Percentiles rank a stretch among this genome's conserved stretches.
Conservation (phyloP, 2,888 invertebrate genomes). For the Torymus tubicola region DNA sequence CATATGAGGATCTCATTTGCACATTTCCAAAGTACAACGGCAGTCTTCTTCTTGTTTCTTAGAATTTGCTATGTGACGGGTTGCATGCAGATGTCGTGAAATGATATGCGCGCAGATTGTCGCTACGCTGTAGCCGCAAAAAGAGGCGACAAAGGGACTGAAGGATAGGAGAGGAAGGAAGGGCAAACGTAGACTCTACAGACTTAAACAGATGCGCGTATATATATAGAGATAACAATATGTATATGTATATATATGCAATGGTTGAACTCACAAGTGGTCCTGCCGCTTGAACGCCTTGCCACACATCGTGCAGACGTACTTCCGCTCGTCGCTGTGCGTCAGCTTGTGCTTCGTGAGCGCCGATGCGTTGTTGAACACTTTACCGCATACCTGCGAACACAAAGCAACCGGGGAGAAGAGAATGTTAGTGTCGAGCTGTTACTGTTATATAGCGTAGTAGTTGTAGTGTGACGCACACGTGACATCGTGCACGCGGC, state of each 20-base stretch:
- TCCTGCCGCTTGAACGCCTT: conserved; percentile 99
- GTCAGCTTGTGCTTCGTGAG: conserved; percentile 97
- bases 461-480: neutral
- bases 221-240: neutral
- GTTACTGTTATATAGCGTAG: too few relatives aligned
- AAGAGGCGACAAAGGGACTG: conserved; percentile 6
- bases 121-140: neutral
- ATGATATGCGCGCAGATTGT: conserved; percentile 25
- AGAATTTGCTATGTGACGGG: conserved; percentile 38
- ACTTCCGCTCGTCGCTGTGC: conserved; percentile 98
- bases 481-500: neutral
- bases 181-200: neutral
- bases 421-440: too few relatives aligned
- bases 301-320: conserved; percentile 95
- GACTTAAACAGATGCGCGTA: neutral
- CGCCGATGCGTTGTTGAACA: conserved; percentile 97
- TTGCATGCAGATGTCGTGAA: conserved; percentile 51
- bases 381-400: conserved; percentile 92
- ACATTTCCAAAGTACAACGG: conserved; percentile 7
- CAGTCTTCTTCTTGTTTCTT: neutral
- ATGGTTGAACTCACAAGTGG: conserved; percentile 89
- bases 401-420: conserved; percentile 26
- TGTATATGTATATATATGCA: neutral
- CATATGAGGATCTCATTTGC: neutral
- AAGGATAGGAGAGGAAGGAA: neutral